phyloP scores from a whole-genome alignment of 2,113 vertebrate species.

The Equus quagga region DNA sequence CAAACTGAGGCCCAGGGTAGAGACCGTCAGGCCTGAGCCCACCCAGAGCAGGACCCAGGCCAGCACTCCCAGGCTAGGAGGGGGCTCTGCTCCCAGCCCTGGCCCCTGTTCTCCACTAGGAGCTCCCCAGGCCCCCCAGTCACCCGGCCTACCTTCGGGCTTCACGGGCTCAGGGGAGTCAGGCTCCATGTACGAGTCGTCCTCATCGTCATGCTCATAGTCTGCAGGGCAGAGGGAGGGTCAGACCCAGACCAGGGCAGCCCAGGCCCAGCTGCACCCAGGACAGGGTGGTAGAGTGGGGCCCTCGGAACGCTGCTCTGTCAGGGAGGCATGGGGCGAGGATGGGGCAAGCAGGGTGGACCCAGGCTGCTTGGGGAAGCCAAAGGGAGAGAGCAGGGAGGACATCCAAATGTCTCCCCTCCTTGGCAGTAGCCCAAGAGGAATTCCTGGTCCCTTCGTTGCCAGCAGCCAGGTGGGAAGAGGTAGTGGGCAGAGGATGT shows the following conservation, averaged over 20 bases:
- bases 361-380: background rate
- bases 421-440: background rate
- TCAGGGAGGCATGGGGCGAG: background rate
- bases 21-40: background rate
- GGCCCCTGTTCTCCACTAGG: fast-evolving
- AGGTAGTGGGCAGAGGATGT: fast-evolving
- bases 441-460: no score
- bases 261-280: background rate
- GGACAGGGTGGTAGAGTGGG: fast-evolving
- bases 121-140: fast-evolving
- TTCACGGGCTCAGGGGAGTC: constrained; percentile 84
- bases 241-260: background rate
- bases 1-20: background rate
- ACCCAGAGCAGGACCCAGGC: background rate
- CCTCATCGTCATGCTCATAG: constrained; percentile 92
- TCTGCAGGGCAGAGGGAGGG: constrained; percentile 80
- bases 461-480: fast-evolving
- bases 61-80: background rate
- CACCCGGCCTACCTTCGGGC: constrained; percentile 81
- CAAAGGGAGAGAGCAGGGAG: background rate
- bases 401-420: fast-evolving
- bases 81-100: background rate
- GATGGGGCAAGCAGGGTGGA: fast-evolving
- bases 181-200: constrained; percentile 93
- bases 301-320: background rate